Evolutionary conservation across 2,797 vertebrate genomes (phyloP).

Genomic region (Enteromius treurensis): DNA sequence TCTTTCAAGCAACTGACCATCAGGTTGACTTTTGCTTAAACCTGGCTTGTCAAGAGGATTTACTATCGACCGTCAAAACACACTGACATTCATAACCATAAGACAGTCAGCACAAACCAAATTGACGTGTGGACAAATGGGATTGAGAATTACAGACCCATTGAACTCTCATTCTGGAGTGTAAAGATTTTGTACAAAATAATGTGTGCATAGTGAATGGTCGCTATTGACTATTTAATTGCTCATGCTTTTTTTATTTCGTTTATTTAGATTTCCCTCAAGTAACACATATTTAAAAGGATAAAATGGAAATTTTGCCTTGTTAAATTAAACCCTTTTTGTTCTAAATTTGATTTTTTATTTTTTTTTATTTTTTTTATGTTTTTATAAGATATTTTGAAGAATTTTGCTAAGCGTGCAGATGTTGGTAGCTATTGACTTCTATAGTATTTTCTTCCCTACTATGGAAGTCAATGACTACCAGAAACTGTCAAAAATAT

Average conservation of each 20-base stretch:
- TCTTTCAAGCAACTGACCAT: constrained; percentile 47
- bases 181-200: neutral
- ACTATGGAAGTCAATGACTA: neutral
- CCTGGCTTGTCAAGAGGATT: constrained; percentile 65
- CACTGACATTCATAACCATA: constrained; percentile 58
- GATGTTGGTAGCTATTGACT: neutral
- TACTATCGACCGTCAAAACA: constrained; percentile 58
- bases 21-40: constrained; percentile 52
- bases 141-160: constrained; percentile 56
- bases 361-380: no score
- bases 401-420: neutral
- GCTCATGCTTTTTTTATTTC: neutral
- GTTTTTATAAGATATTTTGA: neutral
- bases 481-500: neutral
- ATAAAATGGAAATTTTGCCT: neutral
- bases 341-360: neutral
- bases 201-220: neutral
- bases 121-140: constrained; percentile 61
- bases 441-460: neutral
- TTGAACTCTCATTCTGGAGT: constrained; percentile 16
- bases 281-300: neutral
- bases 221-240: neutral
- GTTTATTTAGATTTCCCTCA: neutral
- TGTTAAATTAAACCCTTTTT: neutral
- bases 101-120: constrained; percentile 61